Evolutionary conservation across 2,113 vertebrate species (phyloP), one percentile per base, ranked within the genome.

Genomic region (Naja naja): DNA sequence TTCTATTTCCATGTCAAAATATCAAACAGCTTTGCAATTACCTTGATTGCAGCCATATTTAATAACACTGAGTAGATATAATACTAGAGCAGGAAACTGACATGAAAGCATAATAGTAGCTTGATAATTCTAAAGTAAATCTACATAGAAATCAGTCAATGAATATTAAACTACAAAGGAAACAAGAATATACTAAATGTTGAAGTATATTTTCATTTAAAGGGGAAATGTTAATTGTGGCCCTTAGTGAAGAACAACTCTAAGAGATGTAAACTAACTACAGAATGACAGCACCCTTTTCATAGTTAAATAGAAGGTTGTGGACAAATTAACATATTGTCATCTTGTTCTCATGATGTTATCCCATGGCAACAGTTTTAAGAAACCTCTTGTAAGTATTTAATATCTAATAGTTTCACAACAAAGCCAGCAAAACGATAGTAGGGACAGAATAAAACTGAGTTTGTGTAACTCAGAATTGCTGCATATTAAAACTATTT

Each of bases 301-400:
- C 89, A 90, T 60, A 91, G 89, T 45, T 91, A 94, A 92, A 95
- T 88, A 93, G 92, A 95, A 94, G 94, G 96, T 93, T 95, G 95
- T 53, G 95, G 58, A 91, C 93, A 92, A 96, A 94, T 91, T 64
- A 95, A 87, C 91, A 95, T 5, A 0, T 88, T 93, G 93, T 92
- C n/a, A 1, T 92, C 90, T 94, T 89, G 93, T n/a, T 94, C 95
- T 97, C 95, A 64, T 69, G 64, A n/a, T 69, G 30, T n/a, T 69
- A 69, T 69, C 30, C 97, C 96, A 97, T 97, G 95, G 96, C 91
- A 97, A 97, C 97, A 27, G 91, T 87, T 95, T 90, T 92, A 94
- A 93, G 94, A 94, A 94, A 94, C 93, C 94, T 90, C 89, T 96
- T 94, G 88, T 93, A 94, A 94, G 94, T 95, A 96, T 96, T 97